Evolutionary conservation across 2,888 invertebrate genomes (phyloP).

Genomic region (Capitulum mitella): DNA sequence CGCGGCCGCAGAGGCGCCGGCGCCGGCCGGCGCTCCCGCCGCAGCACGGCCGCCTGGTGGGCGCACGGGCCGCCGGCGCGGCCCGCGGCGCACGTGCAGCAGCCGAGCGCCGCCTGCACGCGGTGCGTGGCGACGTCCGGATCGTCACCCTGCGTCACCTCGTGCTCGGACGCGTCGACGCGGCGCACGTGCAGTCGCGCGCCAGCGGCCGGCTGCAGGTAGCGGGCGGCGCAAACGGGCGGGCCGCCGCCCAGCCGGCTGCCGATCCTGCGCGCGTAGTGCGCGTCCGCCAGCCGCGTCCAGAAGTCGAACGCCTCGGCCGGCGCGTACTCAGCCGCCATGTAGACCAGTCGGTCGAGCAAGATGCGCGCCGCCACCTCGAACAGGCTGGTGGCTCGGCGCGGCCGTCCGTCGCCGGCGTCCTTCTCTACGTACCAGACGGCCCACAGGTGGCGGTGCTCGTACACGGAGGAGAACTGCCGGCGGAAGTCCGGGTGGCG

Average conservation of each 20-base stretch:
- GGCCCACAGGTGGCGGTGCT: constrained; percentile 16
- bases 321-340: neutral
- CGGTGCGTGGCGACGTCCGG: constrained; percentile 45
- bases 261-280: neutral
- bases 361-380: neutral
- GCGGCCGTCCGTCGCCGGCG: neutral
- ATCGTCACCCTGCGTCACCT: constrained; percentile 49
- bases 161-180: neutral
- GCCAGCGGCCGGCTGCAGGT: neutral
- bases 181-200: neutral
- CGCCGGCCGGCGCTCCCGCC: neutral
- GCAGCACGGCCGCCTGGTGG: constrained; percentile 1
- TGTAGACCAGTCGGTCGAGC: neutral
- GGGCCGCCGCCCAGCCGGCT: neutral
- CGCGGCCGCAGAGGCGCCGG: neutral
- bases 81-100: neutral
- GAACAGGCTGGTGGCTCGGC: neutral
- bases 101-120: constrained; percentile 32
- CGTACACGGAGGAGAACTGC: constrained; percentile 10
- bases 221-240: constrained; percentile 44
- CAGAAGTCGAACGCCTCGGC: constrained; percentile 9
- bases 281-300: neutral
- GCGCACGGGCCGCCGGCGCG: neutral
- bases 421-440: neutral
- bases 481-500: neutral